Base-by-base conservation (phyloP, 1,140 invertebrate species). In the Pogonomyrmex barbatus region DNA sequence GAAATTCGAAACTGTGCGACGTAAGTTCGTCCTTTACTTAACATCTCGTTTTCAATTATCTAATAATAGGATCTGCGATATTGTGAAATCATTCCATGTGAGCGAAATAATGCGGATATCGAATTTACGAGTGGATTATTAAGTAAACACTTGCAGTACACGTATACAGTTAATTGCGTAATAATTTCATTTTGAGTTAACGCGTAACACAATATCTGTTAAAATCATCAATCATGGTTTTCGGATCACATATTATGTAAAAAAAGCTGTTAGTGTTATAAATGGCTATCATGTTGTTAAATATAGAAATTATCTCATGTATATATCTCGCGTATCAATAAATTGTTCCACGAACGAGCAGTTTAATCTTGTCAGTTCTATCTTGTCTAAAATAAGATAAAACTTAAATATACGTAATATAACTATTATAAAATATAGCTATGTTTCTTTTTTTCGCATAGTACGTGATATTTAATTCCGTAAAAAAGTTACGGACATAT, bases 41-140 rank as follows among this genome's bases (percentile, higher is more conserved):
- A 12, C 10, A 60, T 60, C 54, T 75, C 60, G 42, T 73, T 42
- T 83, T 83, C 6, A 83, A 82, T 82, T 73, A 82, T 30, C 12
- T 75, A 83, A 75, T 75, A 62, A 83, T 75, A 75, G 56, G 17
- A 75, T 14, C 47, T 30, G 42, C 14, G 42, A 60, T 50, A 60
- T 81, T 45, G 24, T 62, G 17, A 83, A 36, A 75, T 8, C 8
- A 60, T 47, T 73, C n/a, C 10, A n/a, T 50, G 68, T n/a, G 30
- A 83, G 12, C 68, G 6, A 47, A 14, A 8, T 60, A 60, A 39
- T 30, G 10, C 30, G 42, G 54, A 62, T 39, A 73, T 60, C 39
- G 45, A 58, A 52, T 73, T 75, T 60, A 75, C 54, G 33, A 73
- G 8, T 60, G 30, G 10, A 12, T 60, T 47, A 39, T 60, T 75